Conservation (phyloP, 2,113 vertebrate genomes). For the Saccopteryx bilineata region DNA sequence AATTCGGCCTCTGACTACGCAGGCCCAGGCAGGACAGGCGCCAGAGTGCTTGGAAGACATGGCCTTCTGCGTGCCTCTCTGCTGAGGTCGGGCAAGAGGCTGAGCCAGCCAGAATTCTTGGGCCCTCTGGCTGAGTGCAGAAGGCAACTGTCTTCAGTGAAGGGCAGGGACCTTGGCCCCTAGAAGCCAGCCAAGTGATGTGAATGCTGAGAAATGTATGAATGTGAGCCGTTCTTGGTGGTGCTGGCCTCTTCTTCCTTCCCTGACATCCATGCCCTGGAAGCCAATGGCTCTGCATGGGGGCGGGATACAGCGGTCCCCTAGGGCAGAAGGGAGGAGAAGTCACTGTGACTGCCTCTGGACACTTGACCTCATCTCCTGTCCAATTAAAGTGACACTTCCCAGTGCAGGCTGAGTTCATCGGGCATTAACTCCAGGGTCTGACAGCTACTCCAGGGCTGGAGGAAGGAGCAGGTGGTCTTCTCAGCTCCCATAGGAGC, state of each 20-base stretch:
- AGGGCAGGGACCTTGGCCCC: neutral
- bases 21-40: neutral
- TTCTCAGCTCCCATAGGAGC: neutral
- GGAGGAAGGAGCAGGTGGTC: neutral
- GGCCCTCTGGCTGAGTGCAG: neutral
- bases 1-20: neutral
- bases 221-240: slow-evolving; percentile 46
- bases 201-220: slow-evolving; percentile 53
- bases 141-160: neutral
- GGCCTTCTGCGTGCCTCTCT: neutral
- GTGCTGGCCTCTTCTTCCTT: neutral
- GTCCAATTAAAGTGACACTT: slow-evolving; percentile 22
- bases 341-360: neutral
- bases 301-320: neutral
- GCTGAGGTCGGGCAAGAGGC: neutral
- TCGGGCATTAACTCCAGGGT: neutral
- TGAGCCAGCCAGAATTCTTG: slow-evolving; percentile 33
- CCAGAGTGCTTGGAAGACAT: neutral
- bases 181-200: slow-evolving; percentile 3
- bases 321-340: neutral
- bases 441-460: neutral
- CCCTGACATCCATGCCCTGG: neutral
- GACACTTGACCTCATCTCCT: neutral
- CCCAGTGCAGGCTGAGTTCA: neutral
- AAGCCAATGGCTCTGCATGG: neutral